A percentile compares a stretch with the other conserved stretches of the same genome.
Evolutionary conservation across 2,797 vertebrate genomes (phyloP).

Genomic region (Morelia viridis): DNA sequence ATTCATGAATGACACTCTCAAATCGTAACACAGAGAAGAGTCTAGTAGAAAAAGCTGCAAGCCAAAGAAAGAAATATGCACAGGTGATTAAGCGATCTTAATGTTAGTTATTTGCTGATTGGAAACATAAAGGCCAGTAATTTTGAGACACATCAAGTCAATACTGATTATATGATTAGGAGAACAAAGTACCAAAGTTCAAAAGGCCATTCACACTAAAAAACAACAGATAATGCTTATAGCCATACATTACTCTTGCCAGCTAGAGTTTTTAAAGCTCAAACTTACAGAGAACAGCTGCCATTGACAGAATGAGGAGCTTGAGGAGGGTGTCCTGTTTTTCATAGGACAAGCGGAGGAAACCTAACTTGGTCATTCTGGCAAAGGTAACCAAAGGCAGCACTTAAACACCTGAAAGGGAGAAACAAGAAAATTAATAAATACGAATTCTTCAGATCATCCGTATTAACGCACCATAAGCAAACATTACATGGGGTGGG

Average conservation of each 20-base stretch:
- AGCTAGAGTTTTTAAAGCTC: background rate
- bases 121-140: background rate
- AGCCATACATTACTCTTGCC: background rate
- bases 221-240: background rate
- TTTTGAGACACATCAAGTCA: background rate
- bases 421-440: background rate
- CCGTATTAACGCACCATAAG: background rate
- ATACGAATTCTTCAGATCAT: background rate
- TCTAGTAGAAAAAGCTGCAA: conserved; percentile 92
- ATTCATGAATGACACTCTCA: conserved; percentile 99
- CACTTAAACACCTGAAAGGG: conserved; percentile 71
- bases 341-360: conserved; percentile 96
- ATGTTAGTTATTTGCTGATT: fast-evolving
- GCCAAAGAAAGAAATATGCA: conserved; percentile 10
- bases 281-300: conserved; percentile 94
- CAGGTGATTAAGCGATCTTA: fast-evolving
- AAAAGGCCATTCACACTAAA: background rate
- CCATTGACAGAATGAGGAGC: conserved; percentile 98
- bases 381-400: conserved; percentile 62
- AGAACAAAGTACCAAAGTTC: background rate
- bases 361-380: conserved; percentile 96
- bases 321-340: conserved; percentile 99
- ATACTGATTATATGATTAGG: background rate
- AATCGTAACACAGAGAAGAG: conserved; percentile 96
- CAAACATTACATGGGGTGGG: background rate